Evolutionary conservation across 2,113 vertebrate species (phyloP).

Genomic region (Hippocampus guttulatus): DNA sequence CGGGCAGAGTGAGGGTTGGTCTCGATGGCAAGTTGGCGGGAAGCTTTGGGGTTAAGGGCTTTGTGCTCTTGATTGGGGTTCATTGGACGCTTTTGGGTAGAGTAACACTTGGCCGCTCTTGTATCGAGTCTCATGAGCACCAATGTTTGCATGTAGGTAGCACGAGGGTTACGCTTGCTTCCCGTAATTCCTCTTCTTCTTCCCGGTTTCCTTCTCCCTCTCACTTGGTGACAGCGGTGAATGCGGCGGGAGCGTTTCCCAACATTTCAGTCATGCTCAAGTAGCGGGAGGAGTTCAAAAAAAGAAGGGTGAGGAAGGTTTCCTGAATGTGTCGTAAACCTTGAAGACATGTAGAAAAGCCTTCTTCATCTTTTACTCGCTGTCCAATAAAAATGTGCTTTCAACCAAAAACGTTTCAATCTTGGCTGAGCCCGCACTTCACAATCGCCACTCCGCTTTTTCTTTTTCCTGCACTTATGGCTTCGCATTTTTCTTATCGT

Average conservation of each 20-base stretch:
- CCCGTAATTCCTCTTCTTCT: conserved; percentile 21
- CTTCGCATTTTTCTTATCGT: conserved; percentile 55
- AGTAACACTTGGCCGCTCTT: neutral
- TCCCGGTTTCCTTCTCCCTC: neutral
- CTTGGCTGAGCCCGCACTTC: conserved; percentile 1
- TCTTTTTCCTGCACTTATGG: conserved; percentile 36
- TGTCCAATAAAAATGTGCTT: neutral
- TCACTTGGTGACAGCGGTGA: conserved; percentile 50
- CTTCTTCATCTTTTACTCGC: no score
- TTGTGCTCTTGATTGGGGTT: no score
- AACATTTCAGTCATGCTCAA: neutral
- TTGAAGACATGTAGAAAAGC: neutral
- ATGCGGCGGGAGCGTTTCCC: conserved; percentile 28
- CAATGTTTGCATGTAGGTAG: neutral
- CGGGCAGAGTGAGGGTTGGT: no score
- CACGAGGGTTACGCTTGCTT: neutral
- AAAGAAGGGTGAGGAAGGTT: neutral
- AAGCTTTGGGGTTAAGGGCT: no score
- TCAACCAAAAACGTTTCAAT: neutral
- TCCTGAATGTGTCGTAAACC: conserved; percentile 16
- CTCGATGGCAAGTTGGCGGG: no score
- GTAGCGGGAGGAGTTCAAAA: neutral
- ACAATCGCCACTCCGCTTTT: conserved; percentile 23
- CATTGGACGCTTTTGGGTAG: no score
- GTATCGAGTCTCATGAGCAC: conserved; percentile 28